Base-by-base conservation (phyloP, 2,888 invertebrate genomes). In the Caenorhabditis plicata region DNA sequence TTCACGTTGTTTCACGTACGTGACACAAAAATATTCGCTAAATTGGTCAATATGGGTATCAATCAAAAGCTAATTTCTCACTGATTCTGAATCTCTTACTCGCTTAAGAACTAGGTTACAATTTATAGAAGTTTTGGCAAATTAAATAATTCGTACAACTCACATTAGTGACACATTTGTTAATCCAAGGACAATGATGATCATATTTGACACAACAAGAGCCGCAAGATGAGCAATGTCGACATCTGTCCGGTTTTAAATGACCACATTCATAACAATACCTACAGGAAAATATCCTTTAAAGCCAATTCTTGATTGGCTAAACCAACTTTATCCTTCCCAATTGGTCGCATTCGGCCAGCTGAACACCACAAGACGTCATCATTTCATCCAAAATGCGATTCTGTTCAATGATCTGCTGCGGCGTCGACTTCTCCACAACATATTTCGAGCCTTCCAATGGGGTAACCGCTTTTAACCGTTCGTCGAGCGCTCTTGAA, bases 181-280 rank as follows among this genome's bases (percentile, higher is more conserved):
- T 74, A 55, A 74, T 71, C 72, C 71, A 74, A 13, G 73, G 74
- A 64, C 73, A 74, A 46, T 70, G 69, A 39, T 69, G 69, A 52
- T 69, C 69, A 46, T 57, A 69, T 41, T 67, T 71, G 27, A 75
- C 61, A 40, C 71, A 66, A 46, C 75, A 75, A 39, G 53, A 54
- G 5, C 74, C 75, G 38, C 75, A 75, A 2, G 71, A 72, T 22
- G 57, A 45, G 41, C 75, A 75, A 45, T 75, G 75, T 15, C 70
- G 63, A 7, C 68, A 43, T 3, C 75, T 63, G 52, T 75, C 75
- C 33, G 75, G 75, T 40, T 75, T 75, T 45, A 75, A 32, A 20
- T 68, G 64, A 15, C 55, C 49, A 32, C 75, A 75, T 33, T 65
- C 61, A 50, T 74, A 75, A 48, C 75, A 75, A 48, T 67, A 69